phyloP scores from a whole-genome alignment of 2,113 vertebrate genomes.

The Phyllostomus hastatus region DNA sequence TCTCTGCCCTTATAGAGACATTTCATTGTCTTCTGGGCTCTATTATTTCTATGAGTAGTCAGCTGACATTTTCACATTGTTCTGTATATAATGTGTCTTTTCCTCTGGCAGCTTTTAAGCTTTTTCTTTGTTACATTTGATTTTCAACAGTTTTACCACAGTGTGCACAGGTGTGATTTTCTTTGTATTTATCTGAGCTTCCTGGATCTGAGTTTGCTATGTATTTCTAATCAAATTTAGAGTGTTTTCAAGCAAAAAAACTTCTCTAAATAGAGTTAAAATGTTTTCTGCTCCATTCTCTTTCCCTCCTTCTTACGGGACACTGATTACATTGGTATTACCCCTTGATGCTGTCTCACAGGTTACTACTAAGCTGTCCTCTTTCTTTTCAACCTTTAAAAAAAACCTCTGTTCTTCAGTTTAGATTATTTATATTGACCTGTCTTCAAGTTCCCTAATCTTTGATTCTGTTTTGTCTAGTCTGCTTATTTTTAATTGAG shows the following conservation, averaged over 20 bases:
- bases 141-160: background rate
- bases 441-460: background rate
- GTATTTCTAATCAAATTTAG: constrained; percentile 35
- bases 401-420: background rate
- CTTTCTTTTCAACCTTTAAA: background rate
- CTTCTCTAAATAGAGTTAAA: background rate
- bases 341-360: background rate
- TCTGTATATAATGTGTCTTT: background rate
- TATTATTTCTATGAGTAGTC: background rate
- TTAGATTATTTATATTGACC: background rate
- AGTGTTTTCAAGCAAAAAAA: constrained; percentile 18
- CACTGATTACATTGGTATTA: background rate
- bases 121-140: background rate
- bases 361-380: background rate
- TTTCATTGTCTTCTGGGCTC: background rate
- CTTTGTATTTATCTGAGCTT: background rate
- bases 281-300: background rate
- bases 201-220: background rate
- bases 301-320: background rate
- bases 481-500: background rate
- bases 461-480: background rate
- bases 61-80: background rate
- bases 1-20: background rate
- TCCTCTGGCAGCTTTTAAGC: background rate
- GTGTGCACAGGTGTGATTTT: background rate